Conservation (phyloP, 2,888 invertebrate genomes). For the Ormyrus nitidulus region DNA sequence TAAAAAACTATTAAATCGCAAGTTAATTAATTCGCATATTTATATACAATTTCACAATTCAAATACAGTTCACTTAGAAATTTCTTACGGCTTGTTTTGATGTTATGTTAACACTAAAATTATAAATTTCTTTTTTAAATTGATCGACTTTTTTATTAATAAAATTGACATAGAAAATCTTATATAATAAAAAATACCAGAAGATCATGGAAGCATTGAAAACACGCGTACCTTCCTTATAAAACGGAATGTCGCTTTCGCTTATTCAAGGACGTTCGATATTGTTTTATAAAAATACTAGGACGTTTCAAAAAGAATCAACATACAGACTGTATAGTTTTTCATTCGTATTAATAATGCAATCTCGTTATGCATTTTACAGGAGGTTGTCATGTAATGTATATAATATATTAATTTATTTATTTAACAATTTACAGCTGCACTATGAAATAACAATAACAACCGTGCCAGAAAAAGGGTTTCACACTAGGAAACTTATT, state of each 20-base stretch:
- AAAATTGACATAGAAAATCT: slow-evolving; percentile 41
- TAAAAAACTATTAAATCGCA: slow-evolving; percentile 34
- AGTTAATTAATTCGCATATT: slow-evolving; percentile 24
- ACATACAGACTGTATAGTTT: neutral
- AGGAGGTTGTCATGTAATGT: neutral
- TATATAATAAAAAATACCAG: slow-evolving; percentile 31
- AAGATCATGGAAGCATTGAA: slow-evolving; percentile 35
- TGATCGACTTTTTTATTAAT: slow-evolving; percentile 25
- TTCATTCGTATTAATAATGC: neutral
- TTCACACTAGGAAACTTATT: neutral
- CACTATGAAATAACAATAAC: slow-evolving; percentile 1
- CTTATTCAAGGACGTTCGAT: slow-evolving; percentile 25
- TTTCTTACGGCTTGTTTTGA: slow-evolving; percentile 12
- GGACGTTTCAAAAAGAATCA: slow-evolving; percentile 30
- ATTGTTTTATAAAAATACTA: slow-evolving; percentile 42
- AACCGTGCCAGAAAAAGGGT: neutral
- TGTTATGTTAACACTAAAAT: slow-evolving; percentile 20
- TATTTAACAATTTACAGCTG: slow-evolving; percentile 23
- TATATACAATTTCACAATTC: slow-evolving; percentile 7
- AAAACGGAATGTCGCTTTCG: slow-evolving; percentile 34
- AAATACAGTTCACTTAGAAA: neutral
- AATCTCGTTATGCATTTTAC: neutral
- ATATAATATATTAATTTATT: no score
- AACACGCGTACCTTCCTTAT: neutral
- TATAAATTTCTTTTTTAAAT: slow-evolving; percentile 11